Base-by-base conservation (phyloP, 1,140 invertebrate genomes). In the Drosophila lacteicornis region DNA sequence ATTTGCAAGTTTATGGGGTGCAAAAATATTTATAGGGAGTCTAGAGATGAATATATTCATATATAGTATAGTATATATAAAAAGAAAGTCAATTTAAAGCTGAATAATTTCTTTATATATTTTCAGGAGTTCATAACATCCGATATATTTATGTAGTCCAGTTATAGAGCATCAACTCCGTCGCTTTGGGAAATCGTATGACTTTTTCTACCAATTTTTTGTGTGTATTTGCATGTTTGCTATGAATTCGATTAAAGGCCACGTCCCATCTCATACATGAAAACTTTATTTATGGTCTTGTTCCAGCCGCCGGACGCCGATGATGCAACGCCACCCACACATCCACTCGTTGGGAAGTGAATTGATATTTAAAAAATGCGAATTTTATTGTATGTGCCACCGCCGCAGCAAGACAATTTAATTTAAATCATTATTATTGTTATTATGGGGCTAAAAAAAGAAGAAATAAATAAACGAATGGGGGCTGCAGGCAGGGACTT, bases 201-300 rank as follows among this genome's bases (percentile, higher is more conserved):
- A 11, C 30, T 51, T 43, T 73, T 38, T 50, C 27, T 27, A 25
- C 25, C 11, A 27, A 42, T 47, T 60, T 73, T 63, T 62, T 55
- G 36, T 27, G n/a, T 25, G 30, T 49, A 40, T 76, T 81, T 81
- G 60, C 59, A 60, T 70, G 76, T 75, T 17, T 17, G 46, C 30
- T 45, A 65, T 42, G 59, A 69, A 82, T 59, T 82, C 47, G 80
- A 82, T 82, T 82, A 82, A 82, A 82, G 53, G 38, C 62, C 80
- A 78, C 56, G 61, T 50, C 57, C 55, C 19, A 25, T 12, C 8
- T 15, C 70, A 61, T 47, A 19, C 43, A 46, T 49, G 27, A 40
- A 46, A 69, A 53, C 43, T 78, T 78, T 78, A 82, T 82, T 81
- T 81, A 78, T 81, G 71, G 61, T 46, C 50, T 36, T 59, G 45